Evolutionary conservation across 2,888 invertebrate genomes (phyloP).

Genomic region (Drosophila putrida): DNA sequence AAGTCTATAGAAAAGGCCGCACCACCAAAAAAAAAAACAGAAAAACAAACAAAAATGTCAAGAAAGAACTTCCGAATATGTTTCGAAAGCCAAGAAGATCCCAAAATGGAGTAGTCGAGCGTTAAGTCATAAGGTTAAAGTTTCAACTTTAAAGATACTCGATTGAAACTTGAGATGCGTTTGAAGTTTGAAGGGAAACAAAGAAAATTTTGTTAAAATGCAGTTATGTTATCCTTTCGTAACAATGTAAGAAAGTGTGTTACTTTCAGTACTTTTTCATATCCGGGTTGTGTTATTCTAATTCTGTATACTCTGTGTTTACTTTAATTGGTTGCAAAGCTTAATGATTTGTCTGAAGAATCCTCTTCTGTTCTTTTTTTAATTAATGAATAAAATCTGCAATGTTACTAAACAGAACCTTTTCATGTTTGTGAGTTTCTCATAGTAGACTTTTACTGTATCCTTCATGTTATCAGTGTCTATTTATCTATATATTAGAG

Average conservation of each 20-base stretch:
- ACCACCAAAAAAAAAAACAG: slow-evolving; percentile 6
- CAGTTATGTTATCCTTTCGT: too few species aligned
- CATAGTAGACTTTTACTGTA: too few species aligned
- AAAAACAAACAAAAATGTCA: slow-evolving; percentile 21
- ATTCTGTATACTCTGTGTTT: background rate
- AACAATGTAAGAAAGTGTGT: too few species aligned
- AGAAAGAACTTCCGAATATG: slow-evolving; percentile 66
- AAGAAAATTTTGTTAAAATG: background rate
- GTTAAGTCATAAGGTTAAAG: slow-evolving; percentile 1
- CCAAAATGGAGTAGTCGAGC: background rate
- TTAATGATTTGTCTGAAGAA: background rate
- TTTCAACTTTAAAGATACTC: background rate
- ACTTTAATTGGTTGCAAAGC: background rate
- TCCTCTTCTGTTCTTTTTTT: background rate
- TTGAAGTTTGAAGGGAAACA: background rate
- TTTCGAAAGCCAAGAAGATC: slow-evolving; percentile 12
- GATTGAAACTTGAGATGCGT: background rate
- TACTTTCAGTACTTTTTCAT: too few species aligned
- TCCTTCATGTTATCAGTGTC: too few species aligned
- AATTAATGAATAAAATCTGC: too few species aligned
- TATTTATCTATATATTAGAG: too few species aligned
- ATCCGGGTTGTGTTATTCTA: too few species aligned
- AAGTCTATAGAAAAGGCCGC: slow-evolving; percentile 36
- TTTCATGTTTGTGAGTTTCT: too few species aligned
- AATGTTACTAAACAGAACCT: too few species aligned